phyloP scores from a whole-genome alignment of 1,140 invertebrate genomes.

The Drosophila takahashii region DNA sequence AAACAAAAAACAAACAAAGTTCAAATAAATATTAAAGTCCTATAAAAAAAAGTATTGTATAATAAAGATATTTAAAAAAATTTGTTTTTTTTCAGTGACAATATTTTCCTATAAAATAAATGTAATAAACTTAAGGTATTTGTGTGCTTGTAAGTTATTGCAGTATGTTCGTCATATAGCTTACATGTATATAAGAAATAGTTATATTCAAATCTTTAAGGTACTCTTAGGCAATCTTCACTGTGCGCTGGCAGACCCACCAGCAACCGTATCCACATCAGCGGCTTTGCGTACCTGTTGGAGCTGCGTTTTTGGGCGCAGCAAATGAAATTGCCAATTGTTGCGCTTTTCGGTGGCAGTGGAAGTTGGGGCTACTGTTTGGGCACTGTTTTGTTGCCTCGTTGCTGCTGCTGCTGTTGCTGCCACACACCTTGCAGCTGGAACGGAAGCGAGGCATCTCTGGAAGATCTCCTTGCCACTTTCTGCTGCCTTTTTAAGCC shows the following conservation, averaged over 20 bases:
- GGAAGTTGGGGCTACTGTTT: constrained; percentile 57
- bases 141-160: no score
- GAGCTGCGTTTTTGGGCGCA: constrained; percentile 67
- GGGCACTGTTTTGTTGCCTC: constrained; percentile 24
- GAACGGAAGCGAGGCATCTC: constrained; percentile 67
- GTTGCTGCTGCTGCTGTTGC: constrained; percentile 15
- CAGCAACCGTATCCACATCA: constrained; percentile 13
- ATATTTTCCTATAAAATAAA: no score
- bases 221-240: background rate
- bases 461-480: constrained; percentile 50
- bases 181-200: no score
- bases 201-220: background rate
- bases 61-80: no score
- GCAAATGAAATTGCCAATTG: constrained; percentile 80
- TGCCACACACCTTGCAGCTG: constrained; percentile 75
- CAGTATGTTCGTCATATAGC: no score
- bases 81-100: no score
- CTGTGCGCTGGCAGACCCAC: constrained; percentile 16
- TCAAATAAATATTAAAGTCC: no score
- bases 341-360: constrained; percentile 68
- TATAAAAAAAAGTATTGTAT: no score
- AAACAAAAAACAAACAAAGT: no score
- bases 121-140: no score
- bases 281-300: constrained; percentile 66
- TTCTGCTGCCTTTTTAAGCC: constrained; percentile 60